phyloP scores from a whole-genome alignment of 2,888 invertebrate genomes.

The Pristionchus mayeri region DNA sequence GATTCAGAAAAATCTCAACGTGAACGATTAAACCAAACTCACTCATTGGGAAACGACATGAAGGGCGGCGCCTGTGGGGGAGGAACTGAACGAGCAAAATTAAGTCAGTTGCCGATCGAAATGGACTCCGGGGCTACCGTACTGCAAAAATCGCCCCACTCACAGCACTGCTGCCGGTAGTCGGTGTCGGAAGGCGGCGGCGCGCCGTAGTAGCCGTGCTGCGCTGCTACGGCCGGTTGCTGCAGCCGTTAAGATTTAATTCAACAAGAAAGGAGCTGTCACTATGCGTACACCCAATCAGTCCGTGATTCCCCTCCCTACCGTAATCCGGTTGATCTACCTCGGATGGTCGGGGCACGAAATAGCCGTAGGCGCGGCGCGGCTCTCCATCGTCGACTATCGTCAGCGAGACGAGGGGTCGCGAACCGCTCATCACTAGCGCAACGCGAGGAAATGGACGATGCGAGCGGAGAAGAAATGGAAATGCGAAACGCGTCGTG shows the following conservation, averaged over 20 bases:
- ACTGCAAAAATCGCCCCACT: background rate
- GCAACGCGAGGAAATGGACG: background rate
- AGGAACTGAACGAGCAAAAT: background rate
- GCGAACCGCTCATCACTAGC: background rate
- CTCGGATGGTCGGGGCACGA: background rate
- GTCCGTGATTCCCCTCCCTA: background rate
- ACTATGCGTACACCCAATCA: too few species aligned
- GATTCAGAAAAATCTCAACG: too few species aligned
- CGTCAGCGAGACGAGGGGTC: background rate
- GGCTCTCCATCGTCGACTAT: constrained; percentile 8
- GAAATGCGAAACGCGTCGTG: too few species aligned
- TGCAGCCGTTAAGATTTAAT: too few species aligned
- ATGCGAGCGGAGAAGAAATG: background rate
- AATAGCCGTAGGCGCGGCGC: constrained; percentile 7
- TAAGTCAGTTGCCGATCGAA: background rate
- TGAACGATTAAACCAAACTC: background rate
- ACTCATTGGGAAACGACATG: constrained; percentile 48
- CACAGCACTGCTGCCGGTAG: background rate
- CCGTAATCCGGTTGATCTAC: background rate
- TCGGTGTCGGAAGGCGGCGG: background rate
- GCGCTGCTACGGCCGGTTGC: background rate
- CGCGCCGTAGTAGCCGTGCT: background rate
- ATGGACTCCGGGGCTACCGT: background rate
- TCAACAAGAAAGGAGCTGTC: too few species aligned
- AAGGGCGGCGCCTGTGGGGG: background rate